phyloP scores from a whole-genome alignment of 2,797 vertebrate species.

The Pyrocephalus nanus region DNA sequence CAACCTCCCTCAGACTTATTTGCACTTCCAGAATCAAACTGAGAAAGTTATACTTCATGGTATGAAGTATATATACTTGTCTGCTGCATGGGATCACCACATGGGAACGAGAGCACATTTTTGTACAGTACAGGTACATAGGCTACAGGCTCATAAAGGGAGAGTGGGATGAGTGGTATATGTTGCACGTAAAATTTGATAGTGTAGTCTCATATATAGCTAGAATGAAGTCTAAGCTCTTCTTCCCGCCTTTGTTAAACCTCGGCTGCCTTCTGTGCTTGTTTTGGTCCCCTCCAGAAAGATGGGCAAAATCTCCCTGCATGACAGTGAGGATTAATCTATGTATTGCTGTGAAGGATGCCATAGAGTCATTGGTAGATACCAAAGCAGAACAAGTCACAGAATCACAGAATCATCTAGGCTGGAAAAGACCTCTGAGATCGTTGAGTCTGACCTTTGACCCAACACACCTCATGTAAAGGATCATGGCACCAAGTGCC shows the following conservation, averaged over 20 bases:
- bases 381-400: neutral
- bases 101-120: neutral
- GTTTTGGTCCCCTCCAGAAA: neutral
- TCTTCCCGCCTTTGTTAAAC: neutral
- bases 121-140: neutral
- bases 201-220: neutral
- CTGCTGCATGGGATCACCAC: neutral
- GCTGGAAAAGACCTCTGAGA: no score
- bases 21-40: neutral
- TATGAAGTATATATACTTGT: neutral
- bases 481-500: no score
- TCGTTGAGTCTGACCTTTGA: no score
- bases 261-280: neutral
- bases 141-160: neutral
- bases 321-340: neutral
- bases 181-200: neutral
- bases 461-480: no score
- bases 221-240: neutral
- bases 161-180: neutral
- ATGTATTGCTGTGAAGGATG: neutral
- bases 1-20: neutral
- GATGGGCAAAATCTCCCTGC: neutral
- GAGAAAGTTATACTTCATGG: neutral
- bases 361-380: rapidly evolving
- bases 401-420: no score